These are phyloP conservation scores for Uromys caudimaculatus DNA, from an alignment of 2,797 vertebrate species.

Conservation along the genomic window DNA sequence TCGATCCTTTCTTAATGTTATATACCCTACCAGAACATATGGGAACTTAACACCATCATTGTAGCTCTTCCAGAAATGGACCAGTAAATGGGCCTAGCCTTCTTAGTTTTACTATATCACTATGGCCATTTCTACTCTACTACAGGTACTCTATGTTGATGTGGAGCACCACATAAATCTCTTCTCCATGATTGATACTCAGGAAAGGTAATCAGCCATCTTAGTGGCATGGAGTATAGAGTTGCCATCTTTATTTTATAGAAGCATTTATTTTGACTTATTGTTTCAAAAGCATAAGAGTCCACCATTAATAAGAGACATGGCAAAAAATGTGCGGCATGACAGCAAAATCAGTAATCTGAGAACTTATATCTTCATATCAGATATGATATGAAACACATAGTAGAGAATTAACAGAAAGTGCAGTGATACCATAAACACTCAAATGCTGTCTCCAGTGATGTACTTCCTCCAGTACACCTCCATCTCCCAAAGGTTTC, in stretches of 20 bases:
- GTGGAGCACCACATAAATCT: neutral
- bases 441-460: neutral
- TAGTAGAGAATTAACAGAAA: neutral
- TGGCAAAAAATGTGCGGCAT: neutral
- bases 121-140: slow-evolving; percentile 1
- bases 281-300: neutral
- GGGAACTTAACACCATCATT: neutral
- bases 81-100: neutral
- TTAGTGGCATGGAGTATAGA: neutral
- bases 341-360: neutral
- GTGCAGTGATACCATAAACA: neutral
- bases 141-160: neutral
- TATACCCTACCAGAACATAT: neutral
- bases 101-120: slow-evolving; percentile 1
- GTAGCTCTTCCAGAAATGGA: neutral
- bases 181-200: neutral
- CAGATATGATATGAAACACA: neutral
- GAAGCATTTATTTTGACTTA: neutral
- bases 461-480: neutral
- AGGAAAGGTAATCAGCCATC: neutral
- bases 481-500: neutral
- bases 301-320: neutral
- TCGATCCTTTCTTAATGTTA: slow-evolving; percentile 8
- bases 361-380: neutral
- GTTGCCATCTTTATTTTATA: neutral